A percentile compares a stretch with the other conserved stretches of the same genome.
Evolutionary conservation across 2,888 invertebrate species (phyloP).

Genomic region (Leptopterna dolabrata): DNA sequence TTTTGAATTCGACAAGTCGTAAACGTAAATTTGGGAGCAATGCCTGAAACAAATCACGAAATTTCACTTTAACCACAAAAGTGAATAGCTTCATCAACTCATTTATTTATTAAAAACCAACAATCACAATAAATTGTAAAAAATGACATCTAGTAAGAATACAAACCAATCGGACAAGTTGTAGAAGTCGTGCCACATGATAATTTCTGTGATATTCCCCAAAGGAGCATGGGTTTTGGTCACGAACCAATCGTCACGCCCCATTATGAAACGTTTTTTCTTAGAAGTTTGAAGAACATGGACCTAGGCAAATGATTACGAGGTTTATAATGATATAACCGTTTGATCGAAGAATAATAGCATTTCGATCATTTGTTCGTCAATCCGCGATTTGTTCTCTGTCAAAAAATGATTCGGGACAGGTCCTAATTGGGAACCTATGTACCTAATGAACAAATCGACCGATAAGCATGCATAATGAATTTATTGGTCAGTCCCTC

Average conservation of each 20-base stretch:
- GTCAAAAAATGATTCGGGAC: too few species aligned
- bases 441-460: too few species aligned
- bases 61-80: too few species aligned
- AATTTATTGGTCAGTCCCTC: too few species aligned
- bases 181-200: neutral
- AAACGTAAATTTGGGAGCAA: conserved; percentile 22
- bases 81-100: too few species aligned
- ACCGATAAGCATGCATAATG: too few species aligned
- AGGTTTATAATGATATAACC: neutral
- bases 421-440: too few species aligned
- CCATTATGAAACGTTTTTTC: neutral
- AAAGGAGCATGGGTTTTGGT: neutral
- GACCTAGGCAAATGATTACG: neutral
- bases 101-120: too few species aligned
- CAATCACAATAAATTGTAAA: too few species aligned
- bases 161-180: conserved; percentile 11
- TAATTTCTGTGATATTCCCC: neutral
- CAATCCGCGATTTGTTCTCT: too few species aligned
- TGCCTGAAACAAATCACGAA: neutral
- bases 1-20: neutral
- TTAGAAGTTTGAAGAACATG: neutral
- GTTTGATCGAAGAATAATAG: too few species aligned
- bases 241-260: conserved; percentile 17
- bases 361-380: too few species aligned
- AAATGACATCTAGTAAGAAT: neutral